Evolutionary conservation across 2,888 invertebrate species (phyloP).

Genomic region (Imbricaverruca yamaguchii): DNA sequence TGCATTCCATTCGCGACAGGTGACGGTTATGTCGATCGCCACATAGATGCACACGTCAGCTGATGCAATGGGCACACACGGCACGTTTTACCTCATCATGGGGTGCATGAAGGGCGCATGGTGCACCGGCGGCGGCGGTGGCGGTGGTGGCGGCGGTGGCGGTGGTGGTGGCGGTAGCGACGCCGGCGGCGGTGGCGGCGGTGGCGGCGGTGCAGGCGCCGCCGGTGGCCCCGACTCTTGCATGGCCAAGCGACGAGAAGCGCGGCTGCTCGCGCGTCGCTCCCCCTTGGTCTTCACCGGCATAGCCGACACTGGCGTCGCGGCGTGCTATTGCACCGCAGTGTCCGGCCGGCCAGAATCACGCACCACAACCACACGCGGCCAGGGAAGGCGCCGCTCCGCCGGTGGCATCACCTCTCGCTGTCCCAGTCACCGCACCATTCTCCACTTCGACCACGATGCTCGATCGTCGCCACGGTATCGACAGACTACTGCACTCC

Average conservation of each 20-base stretch:
- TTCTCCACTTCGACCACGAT: no score
- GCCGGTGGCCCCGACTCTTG: background rate
- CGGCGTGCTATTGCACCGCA: background rate
- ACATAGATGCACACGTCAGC: no score
- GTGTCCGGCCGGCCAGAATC: background rate
- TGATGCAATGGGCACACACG: no score
- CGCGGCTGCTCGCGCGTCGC: background rate
- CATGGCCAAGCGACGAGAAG: slow-evolving; percentile 2
- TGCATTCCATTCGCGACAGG: no score
- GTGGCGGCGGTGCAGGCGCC: background rate
- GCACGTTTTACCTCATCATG: background rate
- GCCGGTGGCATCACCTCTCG: no score
- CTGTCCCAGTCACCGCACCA: no score
- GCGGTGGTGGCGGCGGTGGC: background rate
- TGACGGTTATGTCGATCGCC: no score
- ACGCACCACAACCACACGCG: background rate
- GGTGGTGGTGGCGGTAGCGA: background rate
- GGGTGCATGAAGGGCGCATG: slow-evolving; percentile 14
- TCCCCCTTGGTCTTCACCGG: slow-evolving; percentile 16
- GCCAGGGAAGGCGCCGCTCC: no score
- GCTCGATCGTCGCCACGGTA: no score
- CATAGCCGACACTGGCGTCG: background rate
- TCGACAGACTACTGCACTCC: no score
- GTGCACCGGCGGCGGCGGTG: background rate
- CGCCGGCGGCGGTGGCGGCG: background rate